Base-by-base conservation (phyloP, 2,113 vertebrate species). In the Anseranas semipalmata region DNA sequence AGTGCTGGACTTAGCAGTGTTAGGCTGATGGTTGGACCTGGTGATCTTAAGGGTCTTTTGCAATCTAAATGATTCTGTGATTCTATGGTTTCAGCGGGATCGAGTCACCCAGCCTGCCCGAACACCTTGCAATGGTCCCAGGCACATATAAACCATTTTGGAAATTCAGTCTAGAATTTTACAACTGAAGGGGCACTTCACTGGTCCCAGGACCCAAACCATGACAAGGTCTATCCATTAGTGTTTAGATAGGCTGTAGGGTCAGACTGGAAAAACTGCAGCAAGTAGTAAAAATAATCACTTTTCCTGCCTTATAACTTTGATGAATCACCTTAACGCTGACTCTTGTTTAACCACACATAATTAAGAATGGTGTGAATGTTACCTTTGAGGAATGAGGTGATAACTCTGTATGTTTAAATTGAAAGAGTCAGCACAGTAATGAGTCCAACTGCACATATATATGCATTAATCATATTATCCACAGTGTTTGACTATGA, bases 371-470 rank as follows among this genome's bases (percentile, higher is more conserved):
- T 1, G 11, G 66, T 87, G 62, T 87, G 88, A 90, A 58, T 33
- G 73, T 66, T 95, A 91, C 80, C 77, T 94, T 7, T 87, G 95
- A 89, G 92, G 70, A 76, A 89, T 7, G 60, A 75, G 68, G 56
- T 80, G 70, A 46, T 85, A 90, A 79, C 48, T 85, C 70, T 68
- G 27, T 20, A 24, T 50, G 19, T 50, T 94, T 89, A 73, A 89
- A 93, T 39, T 19, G 58, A 53, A 88, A 52, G n/a, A 86, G 35
- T 80, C 76, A 84, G 79, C 43, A 48, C 55, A 81, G 80, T 53
- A 82, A 87, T 50, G 84, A 89, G 41, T 46, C 73, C 53, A 66
- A 85, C 53, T 11, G 50, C 88, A 86, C 52, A 59, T 48, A 75
- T 25, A 33, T 30, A 60, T 41, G 58, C 71, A 78, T 77, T 90